Evolutionary conservation across 2,797 vertebrate species (phyloP), one percentile per base, ranked within the genome.

Genomic region (Staurois parvus): DNA sequence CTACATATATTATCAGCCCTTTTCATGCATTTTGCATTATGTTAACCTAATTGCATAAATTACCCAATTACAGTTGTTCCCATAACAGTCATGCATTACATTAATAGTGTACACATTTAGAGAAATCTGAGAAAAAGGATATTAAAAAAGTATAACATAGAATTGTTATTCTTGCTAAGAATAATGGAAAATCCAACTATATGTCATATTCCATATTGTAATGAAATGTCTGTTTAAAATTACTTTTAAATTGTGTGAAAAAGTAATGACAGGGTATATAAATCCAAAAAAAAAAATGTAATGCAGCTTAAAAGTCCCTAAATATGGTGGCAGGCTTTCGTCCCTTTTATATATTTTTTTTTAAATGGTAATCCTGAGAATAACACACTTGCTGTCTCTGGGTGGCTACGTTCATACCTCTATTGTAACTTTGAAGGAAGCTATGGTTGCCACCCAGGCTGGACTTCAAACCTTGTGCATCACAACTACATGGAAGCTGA

Each of bases 1-100:
- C 64, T 66, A 66, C 64, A 66, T 66, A 66, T 29, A 66, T 66
- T 66, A 29, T 66, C 64, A 66, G 26, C 64, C 64, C 11, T 26
- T 28, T 29, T 29, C 10, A 26, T 66, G 64, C 64, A 66, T 29
- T 3, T 29, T 66, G 64, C 64, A 59, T 59, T 59, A 21, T 24
- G 52, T 59, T 66, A 66, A 29, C 64, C 64, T 66, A 66, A 66
- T 66, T 66, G 28, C 64, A 66, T 66, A 66, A 3, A 29, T 66
- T 66, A 66, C n/a, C 64, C 8, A 66, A 66, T 66, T 29, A 66
- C 9, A 29, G 64, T 29, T 66, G 64, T 66, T 66, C 26, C 64
- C 26, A 66, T 66, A 66, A 66, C 64, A 66, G n/a, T 12, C 64
- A 66, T 66, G 26, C 8, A 66, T 66, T 26, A 66, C 13, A 66